Evolutionary conservation across 2,888 invertebrate species (phyloP).

Genomic region (Drosophila lacicola): DNA sequence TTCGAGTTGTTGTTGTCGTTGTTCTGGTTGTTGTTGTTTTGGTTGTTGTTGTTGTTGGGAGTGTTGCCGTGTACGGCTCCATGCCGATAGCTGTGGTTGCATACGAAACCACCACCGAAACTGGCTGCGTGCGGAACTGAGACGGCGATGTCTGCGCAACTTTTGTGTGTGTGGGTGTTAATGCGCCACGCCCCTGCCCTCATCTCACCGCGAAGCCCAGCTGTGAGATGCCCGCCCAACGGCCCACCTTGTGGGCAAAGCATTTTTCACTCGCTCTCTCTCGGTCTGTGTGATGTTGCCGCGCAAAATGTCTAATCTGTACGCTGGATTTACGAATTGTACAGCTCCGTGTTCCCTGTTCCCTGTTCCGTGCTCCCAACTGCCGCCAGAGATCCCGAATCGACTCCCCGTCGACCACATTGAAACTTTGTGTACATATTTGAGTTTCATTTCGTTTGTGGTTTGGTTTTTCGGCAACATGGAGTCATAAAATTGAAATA

Average conservation of each 20-base stretch:
- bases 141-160: constrained; percentile 55
- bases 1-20: constrained; percentile 16
- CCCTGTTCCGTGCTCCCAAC: constrained; percentile 8
- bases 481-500: constrained; percentile 81
- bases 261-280: constrained; percentile 13
- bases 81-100: constrained; percentile 68
- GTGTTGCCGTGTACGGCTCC: constrained; percentile 43
- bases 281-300: constrained; percentile 52
- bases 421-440: constrained; percentile 78
- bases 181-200: constrained; percentile 69
- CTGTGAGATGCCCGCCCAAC: constrained; percentile 30
- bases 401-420: constrained; percentile 47
- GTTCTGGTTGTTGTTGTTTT: neutral
- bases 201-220: constrained; percentile 38
- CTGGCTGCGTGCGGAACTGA: constrained; percentile 31
- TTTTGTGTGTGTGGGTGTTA: constrained; percentile 56
- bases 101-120: constrained; percentile 69
- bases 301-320: constrained; percentile 76
- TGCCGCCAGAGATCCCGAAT: constrained; percentile 1
- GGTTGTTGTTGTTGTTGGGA: constrained; percentile 16
- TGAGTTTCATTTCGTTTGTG: constrained; percentile 80
- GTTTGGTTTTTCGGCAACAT: constrained; percentile 65
- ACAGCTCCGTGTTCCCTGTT: constrained; percentile 30
- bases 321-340: constrained; percentile 58
- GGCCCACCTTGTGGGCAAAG: neutral